phyloP scores from a whole-genome alignment of 2,888 invertebrate genomes.

The Myopa testacea region DNA sequence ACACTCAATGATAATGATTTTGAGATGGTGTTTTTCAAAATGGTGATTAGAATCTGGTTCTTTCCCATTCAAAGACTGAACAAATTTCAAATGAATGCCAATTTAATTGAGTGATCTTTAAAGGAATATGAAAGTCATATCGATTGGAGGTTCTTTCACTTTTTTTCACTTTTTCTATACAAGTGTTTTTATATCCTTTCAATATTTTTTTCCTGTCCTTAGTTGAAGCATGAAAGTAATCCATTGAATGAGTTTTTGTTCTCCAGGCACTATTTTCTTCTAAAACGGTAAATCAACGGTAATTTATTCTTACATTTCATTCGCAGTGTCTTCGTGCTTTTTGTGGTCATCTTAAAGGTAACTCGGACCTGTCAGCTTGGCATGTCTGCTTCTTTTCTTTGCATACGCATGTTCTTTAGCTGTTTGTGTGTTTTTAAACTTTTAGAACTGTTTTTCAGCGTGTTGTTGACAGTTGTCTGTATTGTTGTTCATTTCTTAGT shows the following conservation, averaged over 20 bases:
- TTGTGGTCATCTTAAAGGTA: not conserved
- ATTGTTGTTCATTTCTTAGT: not conserved
- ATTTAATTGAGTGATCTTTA: not conserved
- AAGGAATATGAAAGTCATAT: not conserved
- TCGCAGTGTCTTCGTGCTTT: too few species aligned
- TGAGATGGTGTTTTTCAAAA: not conserved
- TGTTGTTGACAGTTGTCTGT: not conserved
- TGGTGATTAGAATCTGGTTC: not conserved
- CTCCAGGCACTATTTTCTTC: not conserved
- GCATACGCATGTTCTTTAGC: not conserved
- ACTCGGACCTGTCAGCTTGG: not conserved
- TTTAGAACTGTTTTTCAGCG: not conserved
- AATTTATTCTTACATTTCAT: too few species aligned
- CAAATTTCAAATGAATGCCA: not conserved
- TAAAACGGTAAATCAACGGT: too few species aligned
- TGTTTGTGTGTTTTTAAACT: not conserved
- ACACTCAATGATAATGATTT: not conserved
- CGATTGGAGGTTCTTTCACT: too few species aligned
- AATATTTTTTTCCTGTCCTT: too few species aligned
- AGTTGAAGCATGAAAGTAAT: too few species aligned
- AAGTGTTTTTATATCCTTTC: too few species aligned
- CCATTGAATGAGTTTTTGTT: not conserved
- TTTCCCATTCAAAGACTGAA: not conserved
- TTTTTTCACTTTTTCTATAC: too few species aligned
- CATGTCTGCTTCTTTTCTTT: not conserved